These are phyloP conservation scores for Leptestheria dahalacensis DNA, from an alignment of 1,140 invertebrate genomes.

Conservation along the genomic window DNA sequence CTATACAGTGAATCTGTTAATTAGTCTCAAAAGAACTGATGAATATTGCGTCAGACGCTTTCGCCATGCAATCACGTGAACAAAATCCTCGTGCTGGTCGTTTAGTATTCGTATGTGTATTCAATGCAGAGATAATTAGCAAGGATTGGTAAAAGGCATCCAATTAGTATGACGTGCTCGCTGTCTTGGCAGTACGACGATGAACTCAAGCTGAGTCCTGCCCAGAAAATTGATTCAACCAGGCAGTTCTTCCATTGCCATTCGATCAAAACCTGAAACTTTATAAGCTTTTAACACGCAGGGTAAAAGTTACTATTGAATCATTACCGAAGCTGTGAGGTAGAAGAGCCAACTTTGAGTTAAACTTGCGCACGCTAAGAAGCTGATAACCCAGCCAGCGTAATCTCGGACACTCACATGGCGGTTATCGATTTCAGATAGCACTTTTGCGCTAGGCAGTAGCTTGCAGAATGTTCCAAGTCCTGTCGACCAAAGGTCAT, in stretches of 20 bases:
- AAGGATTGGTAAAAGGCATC: not conserved
- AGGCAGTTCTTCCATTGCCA: not conserved
- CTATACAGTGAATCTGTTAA: no score
- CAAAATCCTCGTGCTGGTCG: no score
- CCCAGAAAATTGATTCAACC: not conserved
- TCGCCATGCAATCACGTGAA: no score
- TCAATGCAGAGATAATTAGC: not conserved
- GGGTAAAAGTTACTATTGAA: not conserved
- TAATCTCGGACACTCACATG: not conserved
- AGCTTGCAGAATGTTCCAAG: not conserved
- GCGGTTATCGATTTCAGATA: not conserved
- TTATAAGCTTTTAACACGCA: not conserved
- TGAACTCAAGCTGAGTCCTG: not conserved
- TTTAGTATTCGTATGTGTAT: not conserved
- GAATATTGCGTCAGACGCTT: no score
- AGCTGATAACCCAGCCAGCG: not conserved
- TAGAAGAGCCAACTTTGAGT: not conserved
- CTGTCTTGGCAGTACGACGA: not conserved
- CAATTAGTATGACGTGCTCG: not conserved
- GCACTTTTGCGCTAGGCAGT: not conserved
- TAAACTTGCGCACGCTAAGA: not conserved
- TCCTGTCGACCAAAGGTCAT: no score
- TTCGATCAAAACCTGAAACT: not conserved
- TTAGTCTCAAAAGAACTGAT: no score
- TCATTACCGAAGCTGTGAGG: not conserved